These are phyloP conservation scores for Hyalella azteca DNA, from an alignment of 2,888 invertebrate genomes.

Conservation along the genomic window DNA sequence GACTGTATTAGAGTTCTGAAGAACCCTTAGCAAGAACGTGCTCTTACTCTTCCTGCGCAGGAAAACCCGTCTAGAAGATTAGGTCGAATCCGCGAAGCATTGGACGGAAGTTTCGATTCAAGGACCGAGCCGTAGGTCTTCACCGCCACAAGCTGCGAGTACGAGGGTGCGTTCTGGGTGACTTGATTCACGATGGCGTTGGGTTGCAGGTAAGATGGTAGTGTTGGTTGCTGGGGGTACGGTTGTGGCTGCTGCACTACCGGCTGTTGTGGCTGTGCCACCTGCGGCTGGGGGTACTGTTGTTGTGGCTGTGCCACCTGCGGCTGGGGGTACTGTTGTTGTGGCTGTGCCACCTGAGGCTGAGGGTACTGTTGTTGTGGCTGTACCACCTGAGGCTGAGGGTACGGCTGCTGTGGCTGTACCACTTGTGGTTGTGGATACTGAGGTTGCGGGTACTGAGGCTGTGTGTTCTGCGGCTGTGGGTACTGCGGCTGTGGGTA, in stretches of 20 bases:
- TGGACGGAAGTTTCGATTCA: not conserved
- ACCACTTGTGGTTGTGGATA: not conserved
- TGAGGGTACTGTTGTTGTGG: not conserved
- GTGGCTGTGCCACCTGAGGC: not conserved
- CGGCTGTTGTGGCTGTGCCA: not conserved
- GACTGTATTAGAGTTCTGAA: no score
- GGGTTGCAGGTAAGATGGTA: not conserved
- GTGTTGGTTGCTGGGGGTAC: not conserved
- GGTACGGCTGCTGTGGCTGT: not conserved
- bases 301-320: not conserved
- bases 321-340: not conserved
- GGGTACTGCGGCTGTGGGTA: not conserved
- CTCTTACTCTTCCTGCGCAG: not conserved
- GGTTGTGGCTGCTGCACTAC: not conserved
- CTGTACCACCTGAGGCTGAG: not conserved
- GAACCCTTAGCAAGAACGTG: not conserved
- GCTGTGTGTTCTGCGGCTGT: not conserved
- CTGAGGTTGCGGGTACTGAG: no score
- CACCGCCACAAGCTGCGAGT: slow-evolving; percentile 6
- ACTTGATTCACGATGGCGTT: slow-evolving; percentile 10
- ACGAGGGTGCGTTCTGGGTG: not conserved
- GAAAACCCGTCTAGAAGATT: slow-evolving; percentile 12
- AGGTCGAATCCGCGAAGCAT: not conserved
- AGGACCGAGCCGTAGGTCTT: not conserved
- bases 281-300: not conserved